Evolutionary conservation across 2,113 vertebrate species (phyloP).

Genomic region (Calyptommatus sinebrachiatus): DNA sequence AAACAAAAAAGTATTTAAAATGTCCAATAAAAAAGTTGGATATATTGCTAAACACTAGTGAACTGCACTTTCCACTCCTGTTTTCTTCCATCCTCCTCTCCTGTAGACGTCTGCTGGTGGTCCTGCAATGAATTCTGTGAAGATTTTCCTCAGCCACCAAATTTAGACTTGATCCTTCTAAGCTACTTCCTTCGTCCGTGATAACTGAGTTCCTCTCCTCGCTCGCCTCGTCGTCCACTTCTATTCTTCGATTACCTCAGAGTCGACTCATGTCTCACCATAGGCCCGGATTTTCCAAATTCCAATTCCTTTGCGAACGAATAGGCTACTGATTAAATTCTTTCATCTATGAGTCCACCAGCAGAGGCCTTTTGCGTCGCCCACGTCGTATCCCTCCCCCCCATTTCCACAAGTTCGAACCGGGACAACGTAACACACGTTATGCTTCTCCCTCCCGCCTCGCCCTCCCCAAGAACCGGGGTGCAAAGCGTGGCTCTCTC

Average conservation of each 20-base stretch:
- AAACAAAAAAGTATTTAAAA: neutral
- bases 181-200: neutral
- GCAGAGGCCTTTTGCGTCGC: neutral
- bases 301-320: too few relatives aligned
- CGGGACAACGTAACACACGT: too few relatives aligned
- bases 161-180: too few relatives aligned
- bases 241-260: too few relatives aligned
- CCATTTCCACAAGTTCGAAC: neutral
- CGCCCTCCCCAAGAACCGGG: too few relatives aligned
- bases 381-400: neutral
- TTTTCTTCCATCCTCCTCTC: neutral
- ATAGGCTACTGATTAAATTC: too few relatives aligned
- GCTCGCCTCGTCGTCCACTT: too few relatives aligned
- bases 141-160: neutral
- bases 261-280: too few relatives aligned
- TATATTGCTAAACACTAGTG: neutral
- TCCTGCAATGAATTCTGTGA: too few relatives aligned
- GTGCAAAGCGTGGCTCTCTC: neutral
- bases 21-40: neutral
- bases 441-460: neutral
- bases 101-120: neutral
- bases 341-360: too few relatives aligned
- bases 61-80: neutral
- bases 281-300: too few relatives aligned
- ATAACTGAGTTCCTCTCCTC: neutral